These are phyloP conservation scores for Cyrtorhinus lividipennis DNA, from an alignment of 1,140 invertebrate genomes.

Conservation along the genomic window DNA sequence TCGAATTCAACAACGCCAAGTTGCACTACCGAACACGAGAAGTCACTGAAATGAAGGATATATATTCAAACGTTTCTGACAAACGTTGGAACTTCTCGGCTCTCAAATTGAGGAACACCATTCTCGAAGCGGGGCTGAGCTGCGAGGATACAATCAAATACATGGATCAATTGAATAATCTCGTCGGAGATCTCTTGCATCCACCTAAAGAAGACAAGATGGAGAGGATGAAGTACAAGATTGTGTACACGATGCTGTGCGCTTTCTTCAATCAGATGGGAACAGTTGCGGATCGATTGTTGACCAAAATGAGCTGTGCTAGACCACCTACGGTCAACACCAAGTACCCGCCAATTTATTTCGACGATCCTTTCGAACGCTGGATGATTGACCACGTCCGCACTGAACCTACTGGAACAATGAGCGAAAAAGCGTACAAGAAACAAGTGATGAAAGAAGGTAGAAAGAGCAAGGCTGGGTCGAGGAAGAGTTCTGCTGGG, in stretches of 20 bases:
- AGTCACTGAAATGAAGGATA: background rate
- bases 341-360: background rate
- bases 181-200: background rate
- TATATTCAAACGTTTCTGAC: background rate
- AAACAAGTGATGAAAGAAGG: background rate
- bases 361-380: background rate
- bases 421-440: background rate
- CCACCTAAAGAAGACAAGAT: background rate
- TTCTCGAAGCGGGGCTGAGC: background rate
- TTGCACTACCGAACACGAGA: background rate
- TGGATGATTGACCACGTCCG: background rate
- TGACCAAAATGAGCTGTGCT: background rate
- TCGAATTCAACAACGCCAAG: constrained; percentile 1
- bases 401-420: background rate
- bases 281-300: background rate
- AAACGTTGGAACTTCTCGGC: background rate
- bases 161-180: background rate
- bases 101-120: background rate
- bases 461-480: background rate
- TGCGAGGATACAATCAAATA: background rate
- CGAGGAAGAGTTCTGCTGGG: background rate
- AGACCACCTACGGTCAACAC: background rate
- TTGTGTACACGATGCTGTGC: constrained; percentile 4
- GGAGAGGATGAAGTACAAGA: constrained; percentile 1
- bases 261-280: constrained; percentile 6